Conservation (phyloP, 2,888 invertebrate genomes). For the Eristalis tenax region DNA sequence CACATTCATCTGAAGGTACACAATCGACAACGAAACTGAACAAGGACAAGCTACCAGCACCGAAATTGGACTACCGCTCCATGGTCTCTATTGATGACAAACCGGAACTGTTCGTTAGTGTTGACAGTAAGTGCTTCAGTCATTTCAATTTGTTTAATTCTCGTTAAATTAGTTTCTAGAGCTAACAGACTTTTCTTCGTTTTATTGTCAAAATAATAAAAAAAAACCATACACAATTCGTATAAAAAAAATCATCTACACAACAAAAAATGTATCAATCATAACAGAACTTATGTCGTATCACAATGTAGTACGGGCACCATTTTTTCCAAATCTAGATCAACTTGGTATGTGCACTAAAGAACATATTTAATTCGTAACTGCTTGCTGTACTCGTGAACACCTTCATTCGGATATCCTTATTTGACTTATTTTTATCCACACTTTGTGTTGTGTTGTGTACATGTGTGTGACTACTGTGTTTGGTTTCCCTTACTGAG, state of each 20-base stretch:
- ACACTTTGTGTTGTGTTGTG: background rate
- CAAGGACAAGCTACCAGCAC: slow-evolving; percentile 87
- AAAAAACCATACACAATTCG: slow-evolving; percentile 21
- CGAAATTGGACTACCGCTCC: slow-evolving; percentile 93
- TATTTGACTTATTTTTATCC: background rate
- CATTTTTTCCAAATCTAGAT: slow-evolving; percentile 85
- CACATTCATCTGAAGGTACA: slow-evolving; percentile 86
- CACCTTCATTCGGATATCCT: background rate
- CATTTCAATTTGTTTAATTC: background rate
- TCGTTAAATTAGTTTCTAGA: slow-evolving; percentile 25
- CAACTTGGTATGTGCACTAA: slow-evolving; percentile 84
- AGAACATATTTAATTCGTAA: slow-evolving; percentile 2
- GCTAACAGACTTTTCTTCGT: slow-evolving; percentile 44
- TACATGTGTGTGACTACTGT: background rate
- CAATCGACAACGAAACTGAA: slow-evolving; percentile 82
- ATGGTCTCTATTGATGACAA: slow-evolving; percentile 97
- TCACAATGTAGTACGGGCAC: slow-evolving; percentile 83
- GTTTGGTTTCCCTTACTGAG: no score
- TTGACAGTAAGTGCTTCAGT: slow-evolving; percentile 89
- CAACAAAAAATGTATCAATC: slow-evolving; percentile 29
- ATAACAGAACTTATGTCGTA: slow-evolving; percentile 57
- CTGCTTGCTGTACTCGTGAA: slow-evolving; percentile 41
- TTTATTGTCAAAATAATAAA: slow-evolving; percentile 37
- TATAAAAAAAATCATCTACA: slow-evolving; percentile 45
- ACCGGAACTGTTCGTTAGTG: slow-evolving; percentile 96